Base-by-base conservation (phyloP, 1,140 invertebrate genomes). In the Tetragonula clypearis region DNA sequence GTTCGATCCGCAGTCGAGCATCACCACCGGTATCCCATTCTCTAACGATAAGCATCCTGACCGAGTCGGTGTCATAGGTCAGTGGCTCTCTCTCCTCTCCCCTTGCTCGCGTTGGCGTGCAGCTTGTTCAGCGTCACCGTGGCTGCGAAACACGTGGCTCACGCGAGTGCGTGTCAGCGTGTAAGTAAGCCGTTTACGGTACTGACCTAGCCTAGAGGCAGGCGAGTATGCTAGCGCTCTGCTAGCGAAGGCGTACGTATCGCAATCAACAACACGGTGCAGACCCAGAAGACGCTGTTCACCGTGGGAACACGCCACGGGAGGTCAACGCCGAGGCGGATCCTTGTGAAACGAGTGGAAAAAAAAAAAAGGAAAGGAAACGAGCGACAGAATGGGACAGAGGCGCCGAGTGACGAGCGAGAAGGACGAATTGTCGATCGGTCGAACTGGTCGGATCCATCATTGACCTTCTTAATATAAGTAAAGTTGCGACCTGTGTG, bases 261-360 rank as follows among this genome's bases (percentile, higher is more conserved):
- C 90, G 92, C 91, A 93, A 93, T 92, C 92, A 93, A 89, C 91
- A 89, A 88, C 91, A 87, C 88, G 86, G 88, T 85, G 91, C 88
- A 86, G 79, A 90, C 88, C 88, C 82, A 87, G 89, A 86, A 93
- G 93, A 93, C 92, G 90, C 83, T 86, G 90, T 89, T 91, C 86
- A 88, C 80, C 93, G 93, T 94, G 93, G 94, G 93, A 94, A 94
- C 90, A 88, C 90, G 85, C 91, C 87, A 86, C 90, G 82, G 91
- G 92, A 93, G 92, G 92, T 94, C 93, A 93, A 78, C 75, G 23
- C 72, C 65, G 83, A 85, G 86, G 90, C 86, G 87, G 85, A 90
- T 88, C 86, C 60, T 81, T 82, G 78, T 60, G 35, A 23, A 88
- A 85, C 19, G 66, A 79, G 77, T 77, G 84, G 79, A 86, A 82